phyloP scores from a whole-genome alignment of 2,888 invertebrate genomes.

The Diplolepis rosae region DNA sequence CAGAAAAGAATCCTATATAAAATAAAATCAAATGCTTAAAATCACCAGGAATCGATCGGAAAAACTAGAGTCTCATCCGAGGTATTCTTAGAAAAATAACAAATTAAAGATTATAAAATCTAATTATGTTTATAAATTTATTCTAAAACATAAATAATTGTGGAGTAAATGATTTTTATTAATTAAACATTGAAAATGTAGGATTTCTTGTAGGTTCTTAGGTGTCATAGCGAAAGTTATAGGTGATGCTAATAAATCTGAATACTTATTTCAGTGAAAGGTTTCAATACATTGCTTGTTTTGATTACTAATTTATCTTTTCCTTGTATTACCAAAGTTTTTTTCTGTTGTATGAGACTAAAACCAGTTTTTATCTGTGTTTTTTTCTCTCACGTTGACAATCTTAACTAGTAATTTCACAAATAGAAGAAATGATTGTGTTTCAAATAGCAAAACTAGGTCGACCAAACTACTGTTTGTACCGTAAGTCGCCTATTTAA shows the following conservation, averaged over 20 bases:
- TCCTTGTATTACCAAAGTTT: background rate
- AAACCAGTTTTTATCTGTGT: background rate
- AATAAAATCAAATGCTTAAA: no score
- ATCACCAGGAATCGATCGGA: no score
- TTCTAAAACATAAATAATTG: no score
- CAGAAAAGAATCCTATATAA: no score
- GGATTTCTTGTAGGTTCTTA: no score
- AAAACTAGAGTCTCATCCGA: no score
- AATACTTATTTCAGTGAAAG: background rate
- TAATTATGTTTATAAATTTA: no score
- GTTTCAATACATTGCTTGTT: background rate
- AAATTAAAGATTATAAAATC: no score
- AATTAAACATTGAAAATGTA: no score
- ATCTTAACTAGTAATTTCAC: background rate
- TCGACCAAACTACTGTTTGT: slow-evolving; percentile 8
- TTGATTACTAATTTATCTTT: background rate
- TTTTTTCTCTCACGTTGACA: background rate
- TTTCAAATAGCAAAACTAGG: slow-evolving; percentile 10
- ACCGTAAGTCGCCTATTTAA: slow-evolving; percentile 8
- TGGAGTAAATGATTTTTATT: no score
- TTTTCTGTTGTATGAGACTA: no score
- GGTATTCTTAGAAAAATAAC: no score
- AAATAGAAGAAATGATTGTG: background rate
- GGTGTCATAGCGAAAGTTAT: background rate
- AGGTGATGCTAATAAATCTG: background rate